phyloP scores from a whole-genome alignment of 2,797 vertebrate genomes.

The Meda fulgida region DNA sequence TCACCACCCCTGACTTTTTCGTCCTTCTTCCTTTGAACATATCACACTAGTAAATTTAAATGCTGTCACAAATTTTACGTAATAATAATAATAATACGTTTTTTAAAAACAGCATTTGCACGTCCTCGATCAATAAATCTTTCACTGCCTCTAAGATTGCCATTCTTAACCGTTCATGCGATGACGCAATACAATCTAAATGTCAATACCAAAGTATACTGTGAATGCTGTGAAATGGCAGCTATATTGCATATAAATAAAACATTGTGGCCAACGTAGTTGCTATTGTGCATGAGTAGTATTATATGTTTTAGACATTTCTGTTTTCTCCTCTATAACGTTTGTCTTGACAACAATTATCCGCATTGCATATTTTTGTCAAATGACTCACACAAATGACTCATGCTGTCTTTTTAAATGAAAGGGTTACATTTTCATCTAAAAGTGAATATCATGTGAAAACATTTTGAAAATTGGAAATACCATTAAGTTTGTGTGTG shows the following conservation, averaged over 20 bases:
- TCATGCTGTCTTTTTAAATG: not conserved
- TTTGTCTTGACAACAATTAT: not conserved
- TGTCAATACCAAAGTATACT: not conserved
- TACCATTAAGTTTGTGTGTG: not conserved
- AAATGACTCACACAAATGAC: not conserved
- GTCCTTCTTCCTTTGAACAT: too few relatives aligned
- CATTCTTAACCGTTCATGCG: not conserved
- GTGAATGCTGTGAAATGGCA: conserved; percentile 1
- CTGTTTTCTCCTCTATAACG: not conserved
- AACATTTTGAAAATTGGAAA: not conserved
- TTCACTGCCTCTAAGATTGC: not conserved
- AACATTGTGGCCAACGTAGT: not conserved
- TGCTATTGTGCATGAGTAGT: not conserved
- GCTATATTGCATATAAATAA: not conserved
- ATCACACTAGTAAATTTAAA: too few relatives aligned
- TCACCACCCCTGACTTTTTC: not conserved
- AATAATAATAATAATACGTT: too few relatives aligned
- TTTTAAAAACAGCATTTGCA: not conserved
- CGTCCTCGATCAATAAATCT: not conserved
- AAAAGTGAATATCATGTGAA: not conserved
- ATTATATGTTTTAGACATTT: not conserved
- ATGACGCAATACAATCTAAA: not conserved
- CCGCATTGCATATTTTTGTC: not conserved
- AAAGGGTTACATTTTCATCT: not conserved
- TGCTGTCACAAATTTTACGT: too few relatives aligned